Evolutionary conservation across 2,113 vertebrate genomes (phyloP).

Genomic region (Onychostoma macrolepis): DNA sequence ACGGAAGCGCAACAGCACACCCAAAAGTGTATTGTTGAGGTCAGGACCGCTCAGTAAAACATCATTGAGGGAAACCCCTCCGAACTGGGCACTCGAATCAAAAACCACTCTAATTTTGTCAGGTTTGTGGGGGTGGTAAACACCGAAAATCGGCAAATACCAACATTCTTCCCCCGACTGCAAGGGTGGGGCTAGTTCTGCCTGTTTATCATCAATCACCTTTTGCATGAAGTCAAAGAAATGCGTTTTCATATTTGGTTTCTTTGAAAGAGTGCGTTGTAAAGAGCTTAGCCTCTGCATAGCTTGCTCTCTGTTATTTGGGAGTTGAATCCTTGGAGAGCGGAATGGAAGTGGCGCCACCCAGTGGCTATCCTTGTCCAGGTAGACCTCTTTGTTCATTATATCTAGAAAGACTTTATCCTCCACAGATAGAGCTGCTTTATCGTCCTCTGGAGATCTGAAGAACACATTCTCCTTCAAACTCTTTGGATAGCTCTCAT

Average conservation of each 20-base stretch:
- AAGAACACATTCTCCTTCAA: neutral
- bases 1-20: constrained; percentile 20
- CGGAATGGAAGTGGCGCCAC: constrained; percentile 3
- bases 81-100: neutral
- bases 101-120: constrained; percentile 31
- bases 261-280: neutral
- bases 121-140: constrained; percentile 21
- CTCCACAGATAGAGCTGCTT: neutral
- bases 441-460: neutral
- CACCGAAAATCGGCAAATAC: constrained; percentile 18
- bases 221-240: constrained; percentile 16
- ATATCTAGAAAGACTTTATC: neutral
- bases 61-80: neutral
- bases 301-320: constrained; percentile 19
- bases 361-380: neutral
- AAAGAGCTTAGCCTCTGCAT: neutral
- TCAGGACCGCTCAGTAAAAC: constrained; percentile 27
- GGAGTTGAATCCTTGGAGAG: neutral
- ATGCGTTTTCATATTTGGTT: neutral
- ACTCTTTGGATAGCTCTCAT: neutral
- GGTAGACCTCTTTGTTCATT: neutral
- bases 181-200: constrained; percentile 25
- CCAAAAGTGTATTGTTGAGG: constrained; percentile 21
- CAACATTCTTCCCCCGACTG: constrained; percentile 2
- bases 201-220: constrained; percentile 23